phyloP scores from a whole-genome alignment of 2,888 invertebrate genomes.

The Leptinotarsa peninsularis region DNA sequence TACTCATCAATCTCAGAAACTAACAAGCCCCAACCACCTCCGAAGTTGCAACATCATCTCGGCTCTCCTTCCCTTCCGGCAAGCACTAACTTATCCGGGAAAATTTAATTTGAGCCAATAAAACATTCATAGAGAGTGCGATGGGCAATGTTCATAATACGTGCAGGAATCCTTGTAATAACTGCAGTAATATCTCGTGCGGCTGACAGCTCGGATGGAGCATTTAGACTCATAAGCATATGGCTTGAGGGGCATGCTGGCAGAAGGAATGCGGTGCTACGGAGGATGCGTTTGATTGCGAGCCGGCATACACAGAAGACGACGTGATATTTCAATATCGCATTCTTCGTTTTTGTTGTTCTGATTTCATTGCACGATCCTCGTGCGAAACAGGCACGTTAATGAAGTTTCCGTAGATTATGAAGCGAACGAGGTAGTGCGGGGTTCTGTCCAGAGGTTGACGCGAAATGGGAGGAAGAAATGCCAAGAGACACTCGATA shows the following conservation, averaged over 20 bases:
- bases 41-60: background rate
- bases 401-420: background rate
- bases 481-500: background rate
- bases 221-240: slow-evolving; percentile 56
- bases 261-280: slow-evolving; percentile 28
- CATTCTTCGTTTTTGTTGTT: slow-evolving; percentile 26
- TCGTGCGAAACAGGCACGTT: background rate
- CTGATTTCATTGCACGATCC: background rate
- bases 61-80: slow-evolving; percentile 38
- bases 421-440: background rate
- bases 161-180: slow-evolving; percentile 64
- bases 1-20: background rate
- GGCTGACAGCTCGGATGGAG: slow-evolving; percentile 56
- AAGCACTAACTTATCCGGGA: slow-evolving; percentile 60
- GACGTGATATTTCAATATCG: slow-evolving; percentile 33
- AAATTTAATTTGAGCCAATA: slow-evolving; percentile 64
- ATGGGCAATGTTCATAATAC: slow-evolving; percentile 57
- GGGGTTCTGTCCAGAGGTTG: background rate
- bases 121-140: slow-evolving; percentile 62
- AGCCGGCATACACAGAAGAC: background rate
- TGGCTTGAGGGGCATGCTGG: slow-evolving; percentile 45
- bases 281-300: slow-evolving; percentile 28
- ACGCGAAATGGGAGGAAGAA: background rate
- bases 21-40: background rate
- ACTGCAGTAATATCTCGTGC: slow-evolving; percentile 62